phyloP scores from a whole-genome alignment of 1,140 invertebrate genomes.

The Philotrypesis tridentata region DNA sequence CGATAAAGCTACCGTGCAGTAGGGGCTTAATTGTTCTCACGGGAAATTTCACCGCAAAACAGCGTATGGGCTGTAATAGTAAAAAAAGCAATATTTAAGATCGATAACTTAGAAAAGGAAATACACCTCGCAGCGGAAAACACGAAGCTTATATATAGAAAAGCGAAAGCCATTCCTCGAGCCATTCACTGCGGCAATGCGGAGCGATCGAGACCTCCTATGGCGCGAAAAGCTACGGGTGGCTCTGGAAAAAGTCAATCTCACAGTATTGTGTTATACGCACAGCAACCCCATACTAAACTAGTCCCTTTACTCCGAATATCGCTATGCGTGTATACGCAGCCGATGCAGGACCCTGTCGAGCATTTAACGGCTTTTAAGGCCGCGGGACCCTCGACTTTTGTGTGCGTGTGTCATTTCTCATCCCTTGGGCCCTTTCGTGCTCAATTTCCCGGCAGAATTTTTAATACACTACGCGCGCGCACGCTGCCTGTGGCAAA shows the following conservation, averaged over 20 bases:
- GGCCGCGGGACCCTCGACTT: constrained; percentile 38
- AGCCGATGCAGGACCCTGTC: constrained; percentile 32
- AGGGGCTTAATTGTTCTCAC: too few species aligned
- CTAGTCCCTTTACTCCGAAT: constrained; percentile 25
- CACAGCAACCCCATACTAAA: constrained; percentile 60
- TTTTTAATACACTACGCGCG: constrained; percentile 50
- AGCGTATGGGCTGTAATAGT: too few species aligned
- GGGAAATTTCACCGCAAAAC: neutral
- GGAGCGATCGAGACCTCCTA: constrained; percentile 61
- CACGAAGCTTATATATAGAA: too few species aligned
- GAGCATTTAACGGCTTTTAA: constrained; percentile 67
- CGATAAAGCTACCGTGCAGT: too few species aligned
- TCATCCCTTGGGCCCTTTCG: constrained; percentile 52
- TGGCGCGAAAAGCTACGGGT: constrained; percentile 55
- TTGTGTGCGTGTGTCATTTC: constrained; percentile 24
- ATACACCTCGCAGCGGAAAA: neutral
- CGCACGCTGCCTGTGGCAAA: neutral
- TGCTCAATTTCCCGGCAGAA: constrained; percentile 63
- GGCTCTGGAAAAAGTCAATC: constrained; percentile 62
- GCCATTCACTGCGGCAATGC: neutral
- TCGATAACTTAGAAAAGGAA: neutral
- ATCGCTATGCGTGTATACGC: constrained; percentile 55
- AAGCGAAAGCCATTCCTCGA: too few species aligned
- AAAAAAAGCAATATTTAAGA: neutral
- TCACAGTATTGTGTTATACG: constrained; percentile 60